phyloP scores from a whole-genome alignment of 2,797 vertebrate genomes.

The Mycteria americana region DNA sequence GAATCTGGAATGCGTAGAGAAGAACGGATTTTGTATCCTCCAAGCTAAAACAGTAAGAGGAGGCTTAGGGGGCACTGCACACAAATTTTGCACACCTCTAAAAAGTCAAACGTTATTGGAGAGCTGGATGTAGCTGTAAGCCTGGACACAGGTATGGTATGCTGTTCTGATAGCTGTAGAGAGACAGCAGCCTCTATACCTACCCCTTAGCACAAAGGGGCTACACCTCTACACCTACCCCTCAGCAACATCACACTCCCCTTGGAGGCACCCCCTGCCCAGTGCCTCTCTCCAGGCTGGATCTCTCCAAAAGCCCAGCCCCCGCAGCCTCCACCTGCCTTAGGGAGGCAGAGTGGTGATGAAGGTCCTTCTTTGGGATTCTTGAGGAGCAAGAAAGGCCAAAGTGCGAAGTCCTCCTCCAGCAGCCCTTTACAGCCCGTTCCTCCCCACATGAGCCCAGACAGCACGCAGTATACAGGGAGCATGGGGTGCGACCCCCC shows the following conservation, averaged over 20 bases:
- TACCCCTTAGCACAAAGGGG: neutral
- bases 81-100: neutral
- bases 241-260: neutral
- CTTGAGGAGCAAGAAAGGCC: neutral
- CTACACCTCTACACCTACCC: neutral
- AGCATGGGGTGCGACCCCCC: neutral
- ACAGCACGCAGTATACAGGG: rapidly evolving
- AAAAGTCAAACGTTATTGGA: neutral
- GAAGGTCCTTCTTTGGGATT: neutral
- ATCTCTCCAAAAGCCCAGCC: neutral
- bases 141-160: neutral
- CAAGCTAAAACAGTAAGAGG: neutral
- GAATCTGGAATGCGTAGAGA: neutral
- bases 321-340: neutral
- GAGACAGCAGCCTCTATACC: neutral
- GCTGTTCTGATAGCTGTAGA: neutral
- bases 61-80: neutral
- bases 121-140: neutral
- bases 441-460: rapidly evolving
- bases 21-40: neutral
- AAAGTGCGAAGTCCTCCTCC: rapidly evolving
- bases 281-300: neutral
- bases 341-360: neutral
- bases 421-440: neutral
- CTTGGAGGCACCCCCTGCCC: neutral